A percentile compares a stretch with the other conserved stretches of the same genome.
Conservation (phyloP, 2,113 vertebrate species). For the Rhinopithecus roxellana region DNA sequence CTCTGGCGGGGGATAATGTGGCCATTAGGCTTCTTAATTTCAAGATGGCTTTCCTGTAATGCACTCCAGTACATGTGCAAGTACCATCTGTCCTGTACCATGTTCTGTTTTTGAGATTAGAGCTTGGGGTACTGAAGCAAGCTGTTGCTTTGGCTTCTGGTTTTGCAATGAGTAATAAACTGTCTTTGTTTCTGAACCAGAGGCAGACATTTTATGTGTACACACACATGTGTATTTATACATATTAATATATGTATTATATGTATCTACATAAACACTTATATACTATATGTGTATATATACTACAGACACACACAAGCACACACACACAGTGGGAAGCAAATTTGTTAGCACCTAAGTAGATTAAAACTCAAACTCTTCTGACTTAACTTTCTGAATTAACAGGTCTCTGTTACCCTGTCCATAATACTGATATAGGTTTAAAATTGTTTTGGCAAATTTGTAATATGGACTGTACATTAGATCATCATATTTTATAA, state of each 20-base stretch:
- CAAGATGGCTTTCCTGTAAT: fast-evolving
- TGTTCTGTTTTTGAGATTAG: neutral
- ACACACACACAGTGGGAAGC: neutral
- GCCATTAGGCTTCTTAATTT: neutral
- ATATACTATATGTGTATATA: neutral
- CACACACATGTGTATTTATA: neutral
- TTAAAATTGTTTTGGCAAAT: neutral
- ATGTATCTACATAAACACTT: neutral
- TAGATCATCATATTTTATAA: neutral
- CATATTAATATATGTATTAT: neutral
- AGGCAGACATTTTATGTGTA: neutral
- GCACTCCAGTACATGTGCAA: no score
- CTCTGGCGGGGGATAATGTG: neutral
- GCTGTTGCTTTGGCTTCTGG: neutral
- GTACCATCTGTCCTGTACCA: neutral
- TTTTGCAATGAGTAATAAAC: neutral
- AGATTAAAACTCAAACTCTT: neutral
- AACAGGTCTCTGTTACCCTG: neutral
- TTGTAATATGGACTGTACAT: neutral
- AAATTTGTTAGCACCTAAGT: neutral
- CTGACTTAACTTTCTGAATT: neutral
- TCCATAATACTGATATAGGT: neutral
- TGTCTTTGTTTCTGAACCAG: neutral
- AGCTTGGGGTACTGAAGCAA: neutral
- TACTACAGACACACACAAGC: neutral